Base-by-base conservation (phyloP, 1,140 invertebrate genomes). In the Psilanteris sp. region DNA sequence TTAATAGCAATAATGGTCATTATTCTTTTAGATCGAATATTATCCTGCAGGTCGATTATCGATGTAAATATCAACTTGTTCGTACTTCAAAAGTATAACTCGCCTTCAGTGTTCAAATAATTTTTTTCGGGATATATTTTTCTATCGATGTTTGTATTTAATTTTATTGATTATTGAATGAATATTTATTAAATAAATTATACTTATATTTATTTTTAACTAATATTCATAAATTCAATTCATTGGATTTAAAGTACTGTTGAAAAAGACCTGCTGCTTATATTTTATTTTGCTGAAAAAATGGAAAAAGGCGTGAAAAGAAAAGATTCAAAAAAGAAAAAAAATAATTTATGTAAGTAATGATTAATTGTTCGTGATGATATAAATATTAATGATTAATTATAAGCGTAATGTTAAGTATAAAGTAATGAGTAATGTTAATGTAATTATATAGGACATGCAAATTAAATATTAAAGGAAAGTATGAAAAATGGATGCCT, bases 351-450 rank as follows among this genome's bases (percentile, higher is more conserved):
- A 50, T 75, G 57, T 77, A 66, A 61, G 34, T 74, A 59, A 59
- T 59, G 34, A 76, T 77, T 59, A 70, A 77, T 13, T 77, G 66
- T 77, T 77, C 66, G 66, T 70, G 73, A 77, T 71, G 52, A 71
- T 77, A 74, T 73, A 70, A 76, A 68, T 76, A 76, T 75, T 75
- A 67, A 75, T 68, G 50, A 39, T 68, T 70, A 67, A 20, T 22
- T 54, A 27, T 77, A 77, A 77, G n/a, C n/a, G 44, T 77, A 71
- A 61, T 2, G n/a, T 52, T 77, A 77, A 67, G 37, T 20, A 14
- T 64, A 59, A 70, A n/a, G 57, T 59, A 32, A 76, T 39, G 43
- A 77, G 41, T 77, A 72, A 72, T 57, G 32, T 72, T 66, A 59
- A 67, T 67, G 61, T 71, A 72, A 77, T 61, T 74, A 61, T 54